A percentile compares a stretch with the other conserved stretches of the same genome.
Conservation (phyloP, 2,888 invertebrate species). For the Tribolium freemani region DNA sequence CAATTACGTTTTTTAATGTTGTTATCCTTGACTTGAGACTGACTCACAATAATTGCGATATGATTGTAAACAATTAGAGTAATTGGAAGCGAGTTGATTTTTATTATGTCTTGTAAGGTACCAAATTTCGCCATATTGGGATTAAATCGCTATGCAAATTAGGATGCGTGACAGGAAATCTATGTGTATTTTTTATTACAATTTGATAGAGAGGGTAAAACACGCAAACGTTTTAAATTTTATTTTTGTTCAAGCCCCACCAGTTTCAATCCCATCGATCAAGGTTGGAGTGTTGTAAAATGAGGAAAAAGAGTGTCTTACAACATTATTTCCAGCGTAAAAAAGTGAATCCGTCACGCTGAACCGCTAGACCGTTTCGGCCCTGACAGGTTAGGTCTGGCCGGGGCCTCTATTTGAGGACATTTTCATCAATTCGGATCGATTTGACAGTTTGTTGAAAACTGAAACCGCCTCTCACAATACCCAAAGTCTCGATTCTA, state of each 20-base stretch:
- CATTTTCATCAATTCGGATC: too few species aligned
- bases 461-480: too few species aligned
- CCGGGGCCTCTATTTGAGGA: too few species aligned
- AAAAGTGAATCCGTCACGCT: conserved; percentile 24
- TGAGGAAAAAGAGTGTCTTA: background rate
- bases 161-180: conserved; percentile 6
- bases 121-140: background rate
- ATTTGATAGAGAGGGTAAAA: background rate
- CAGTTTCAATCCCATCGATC: background rate
- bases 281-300: background rate
- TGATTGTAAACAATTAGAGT: too few species aligned
- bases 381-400: background rate
- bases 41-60: too few species aligned
- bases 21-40: too few species aligned
- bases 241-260: too few species aligned
- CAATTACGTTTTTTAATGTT: too few species aligned
- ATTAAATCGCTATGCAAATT: background rate
- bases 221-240: background rate
- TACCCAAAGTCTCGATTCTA: too few species aligned
- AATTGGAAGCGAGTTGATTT: too few species aligned
- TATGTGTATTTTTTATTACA: background rate
- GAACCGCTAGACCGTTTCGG: conserved; percentile 22
- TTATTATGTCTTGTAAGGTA: too few species aligned
- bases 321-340: background rate
- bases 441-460: too few species aligned